A percentile compares a stretch with the other conserved stretches of the same genome.
These are phyloP conservation scores for Psittacula echo DNA, from an alignment of 2,797 vertebrate genomes.

Conservation along the genomic window DNA sequence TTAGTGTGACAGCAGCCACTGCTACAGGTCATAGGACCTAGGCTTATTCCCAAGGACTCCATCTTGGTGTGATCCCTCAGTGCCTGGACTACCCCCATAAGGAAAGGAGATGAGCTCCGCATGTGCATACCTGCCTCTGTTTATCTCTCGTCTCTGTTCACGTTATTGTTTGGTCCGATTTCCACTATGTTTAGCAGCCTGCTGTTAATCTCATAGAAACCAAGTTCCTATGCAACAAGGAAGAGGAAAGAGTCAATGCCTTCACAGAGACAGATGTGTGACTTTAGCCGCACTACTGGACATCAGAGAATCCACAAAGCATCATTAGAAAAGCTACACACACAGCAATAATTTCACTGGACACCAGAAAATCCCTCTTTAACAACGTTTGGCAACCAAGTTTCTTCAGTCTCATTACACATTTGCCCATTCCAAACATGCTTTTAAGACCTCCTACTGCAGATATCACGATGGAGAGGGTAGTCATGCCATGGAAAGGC, in stretches of 20 bases:
- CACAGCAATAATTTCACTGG: accelerated
- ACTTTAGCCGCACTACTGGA: not conserved
- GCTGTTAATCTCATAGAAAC: not conserved
- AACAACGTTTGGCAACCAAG: accelerated
- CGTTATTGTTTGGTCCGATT: not conserved
- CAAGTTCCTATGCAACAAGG: not conserved
- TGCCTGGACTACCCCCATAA: not conserved
- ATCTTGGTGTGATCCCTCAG: not conserved
- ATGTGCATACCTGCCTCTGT: accelerated
- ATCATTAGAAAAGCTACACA: accelerated
- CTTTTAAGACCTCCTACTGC: not conserved
- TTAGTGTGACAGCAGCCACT: not conserved
- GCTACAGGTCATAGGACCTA: not conserved
- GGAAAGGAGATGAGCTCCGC: not conserved
- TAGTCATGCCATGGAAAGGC: accelerated
- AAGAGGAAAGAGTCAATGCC: no score
- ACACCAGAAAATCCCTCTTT: not conserved
- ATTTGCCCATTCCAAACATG: not conserved
- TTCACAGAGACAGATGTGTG: not conserved
- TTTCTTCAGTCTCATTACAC: not conserved
- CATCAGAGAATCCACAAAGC: not conserved
- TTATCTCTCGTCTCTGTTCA: not conserved
- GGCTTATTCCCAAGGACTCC: not conserved
- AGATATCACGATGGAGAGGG: not conserved
- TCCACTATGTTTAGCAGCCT: not conserved